Evolutionary conservation across 2,888 invertebrate species (phyloP).

Genomic region (Caenorhabditis doughertyi): DNA sequence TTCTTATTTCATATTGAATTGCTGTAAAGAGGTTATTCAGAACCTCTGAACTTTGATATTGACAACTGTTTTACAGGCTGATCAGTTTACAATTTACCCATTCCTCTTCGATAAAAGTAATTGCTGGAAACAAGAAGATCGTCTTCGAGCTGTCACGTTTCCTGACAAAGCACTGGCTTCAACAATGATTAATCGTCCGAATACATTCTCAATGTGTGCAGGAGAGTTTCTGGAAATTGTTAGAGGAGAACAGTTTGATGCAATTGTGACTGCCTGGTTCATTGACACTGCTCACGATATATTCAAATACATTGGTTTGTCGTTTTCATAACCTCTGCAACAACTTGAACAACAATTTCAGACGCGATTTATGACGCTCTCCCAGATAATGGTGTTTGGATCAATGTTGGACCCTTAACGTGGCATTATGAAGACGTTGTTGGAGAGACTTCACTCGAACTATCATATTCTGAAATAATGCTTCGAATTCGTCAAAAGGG

Average conservation of each 20-base stretch:
- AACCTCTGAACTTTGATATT: not conserved
- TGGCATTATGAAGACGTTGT: slow-evolving; percentile 86
- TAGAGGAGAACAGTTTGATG: slow-evolving; percentile 89
- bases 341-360: slow-evolving; percentile 8
- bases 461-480: slow-evolving; percentile 66
- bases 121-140: slow-evolving; percentile 90
- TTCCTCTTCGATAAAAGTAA: slow-evolving; percentile 97
- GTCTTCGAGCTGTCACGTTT: slow-evolving; percentile 89
- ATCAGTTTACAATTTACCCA: slow-evolving; percentile 91
- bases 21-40: slow-evolving; percentile 84
- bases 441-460: slow-evolving; percentile 70
- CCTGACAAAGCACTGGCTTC: slow-evolving; percentile 91
- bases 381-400: slow-evolving; percentile 88
- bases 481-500: slow-evolving; percentile 53
- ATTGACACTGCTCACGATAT: slow-evolving; percentile 98
- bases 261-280: slow-evolving; percentile 97
- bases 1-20: slow-evolving; percentile 95
- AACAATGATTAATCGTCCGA: slow-evolving; percentile 2
- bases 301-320: slow-evolving; percentile 90
- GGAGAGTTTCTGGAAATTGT: slow-evolving; percentile 95
- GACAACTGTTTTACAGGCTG: slow-evolving; percentile 81
- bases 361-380: slow-evolving; percentile 89
- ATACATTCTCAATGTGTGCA: slow-evolving; percentile 93
- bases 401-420: slow-evolving; percentile 87
- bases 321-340: not conserved